phyloP scores from a whole-genome alignment of 53 echinoderm and acorn worm species.

The Zoroaster sp. region DNA sequence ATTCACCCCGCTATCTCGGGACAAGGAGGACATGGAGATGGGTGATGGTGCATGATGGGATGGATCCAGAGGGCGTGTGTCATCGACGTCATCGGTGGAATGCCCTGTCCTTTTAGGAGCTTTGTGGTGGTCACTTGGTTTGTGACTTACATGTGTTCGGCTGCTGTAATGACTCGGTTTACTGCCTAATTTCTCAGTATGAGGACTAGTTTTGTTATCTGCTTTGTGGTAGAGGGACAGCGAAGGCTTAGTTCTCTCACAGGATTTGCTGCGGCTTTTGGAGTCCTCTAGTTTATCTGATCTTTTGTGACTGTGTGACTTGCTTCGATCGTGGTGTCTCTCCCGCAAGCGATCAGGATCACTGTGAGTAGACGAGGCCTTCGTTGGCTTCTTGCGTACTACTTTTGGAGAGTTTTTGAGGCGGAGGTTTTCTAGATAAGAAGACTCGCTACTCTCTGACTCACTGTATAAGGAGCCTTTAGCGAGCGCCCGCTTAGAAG shows the following conservation, averaged over 20 bases:
- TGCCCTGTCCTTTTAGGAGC: not conserved
- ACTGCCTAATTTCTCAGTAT: conserved; percentile 4
- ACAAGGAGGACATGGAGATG: conserved; percentile 79
- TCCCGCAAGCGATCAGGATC: conserved; percentile 47
- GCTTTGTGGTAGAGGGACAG: not conserved
- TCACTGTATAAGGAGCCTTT: conserved; percentile 64
- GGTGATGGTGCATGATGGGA: conserved; percentile 49
- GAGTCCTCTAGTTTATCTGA: not conserved
- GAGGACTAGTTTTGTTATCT: not conserved
- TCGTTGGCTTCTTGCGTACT: conserved; percentile 29
- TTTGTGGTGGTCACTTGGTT: conserved; percentile 32
- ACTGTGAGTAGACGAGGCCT: conserved; percentile 19
- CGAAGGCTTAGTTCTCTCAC: not conserved
- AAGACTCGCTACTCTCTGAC: conserved; percentile 95
- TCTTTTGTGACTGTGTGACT: conserved; percentile 1
- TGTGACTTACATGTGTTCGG: not conserved
- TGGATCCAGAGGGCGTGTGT: conserved; percentile 62
- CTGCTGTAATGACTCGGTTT: not conserved
- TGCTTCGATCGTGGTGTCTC: conserved; percentile 27
- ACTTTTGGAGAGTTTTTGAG: conserved; percentile 24
- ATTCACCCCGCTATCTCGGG: conserved; percentile 92
- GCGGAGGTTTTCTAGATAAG: conserved; percentile 39
- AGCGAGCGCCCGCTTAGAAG: conserved; percentile 61
- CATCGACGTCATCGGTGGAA: conserved; percentile 67
- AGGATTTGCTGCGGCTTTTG: conserved; percentile 42